phyloP scores from a whole-genome alignment of 37 sponge, comb jelly and placozoan species.

The Chondrilla cf. caribensis region DNA sequence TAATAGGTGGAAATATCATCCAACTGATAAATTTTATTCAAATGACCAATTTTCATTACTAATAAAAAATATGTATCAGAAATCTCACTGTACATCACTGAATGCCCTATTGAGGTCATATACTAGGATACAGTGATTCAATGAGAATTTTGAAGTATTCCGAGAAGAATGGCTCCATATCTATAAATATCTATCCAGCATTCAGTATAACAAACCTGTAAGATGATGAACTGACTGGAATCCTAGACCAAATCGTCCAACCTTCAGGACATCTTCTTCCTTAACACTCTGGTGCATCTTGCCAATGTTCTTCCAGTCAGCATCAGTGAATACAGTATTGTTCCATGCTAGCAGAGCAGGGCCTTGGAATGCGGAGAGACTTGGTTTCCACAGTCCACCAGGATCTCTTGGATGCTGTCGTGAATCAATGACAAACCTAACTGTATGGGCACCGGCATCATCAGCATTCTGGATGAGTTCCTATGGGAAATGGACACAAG shows the following conservation, averaged over 20 bases:
- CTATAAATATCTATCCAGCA: too few relatives aligned
- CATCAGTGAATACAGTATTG: constrained; percentile 53
- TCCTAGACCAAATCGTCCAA: constrained; percentile 85
- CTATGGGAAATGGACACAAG: constrained; percentile 12
- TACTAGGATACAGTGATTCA: too few relatives aligned
- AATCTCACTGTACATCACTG: too few relatives aligned
- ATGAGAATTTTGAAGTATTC: too few relatives aligned
- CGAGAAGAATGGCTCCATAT: too few relatives aligned
- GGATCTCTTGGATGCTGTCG: constrained; percentile 42
- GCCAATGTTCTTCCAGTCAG: constrained; percentile 72
- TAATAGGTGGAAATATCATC: too few relatives aligned
- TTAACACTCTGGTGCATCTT: constrained; percentile 68
- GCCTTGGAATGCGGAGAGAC: constrained; percentile 60
- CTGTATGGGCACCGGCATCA: constrained; percentile 71
- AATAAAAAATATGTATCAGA: too few relatives aligned
- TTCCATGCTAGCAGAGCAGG: constrained; percentile 76
- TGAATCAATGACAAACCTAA: constrained; percentile 59
- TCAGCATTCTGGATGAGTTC: constrained; percentile 85
- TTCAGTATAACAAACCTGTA: constrained; percentile 68
- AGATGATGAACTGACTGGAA: constrained; percentile 81
- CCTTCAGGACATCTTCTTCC: constrained; percentile 71
- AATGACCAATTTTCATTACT: too few relatives aligned
- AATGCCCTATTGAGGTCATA: too few relatives aligned
- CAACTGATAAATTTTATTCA: too few relatives aligned
- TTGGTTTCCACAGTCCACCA: constrained; percentile 29